Percentiles rank a stretch among this genome's conserved stretches.
These are phyloP conservation scores for Cyprinodon tularosa DNA, from an alignment of 2,113 vertebrate genomes.

Conservation along the genomic window DNA sequence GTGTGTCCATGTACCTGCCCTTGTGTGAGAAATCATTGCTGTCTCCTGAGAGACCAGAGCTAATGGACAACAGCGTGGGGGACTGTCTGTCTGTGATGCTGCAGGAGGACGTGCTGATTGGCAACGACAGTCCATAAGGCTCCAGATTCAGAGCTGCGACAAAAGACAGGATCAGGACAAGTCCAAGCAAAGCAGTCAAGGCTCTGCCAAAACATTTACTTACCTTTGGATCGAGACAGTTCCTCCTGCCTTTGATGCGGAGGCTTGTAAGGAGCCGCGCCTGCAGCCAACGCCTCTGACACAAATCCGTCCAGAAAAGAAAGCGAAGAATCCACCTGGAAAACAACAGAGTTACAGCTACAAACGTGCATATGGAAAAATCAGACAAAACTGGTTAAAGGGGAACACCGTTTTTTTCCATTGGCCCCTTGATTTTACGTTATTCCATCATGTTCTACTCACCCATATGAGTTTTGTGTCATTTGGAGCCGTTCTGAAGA, in stretches of 20 bases:
- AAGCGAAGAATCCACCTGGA: conserved; percentile 93
- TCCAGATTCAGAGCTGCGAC: conserved; percentile 90
- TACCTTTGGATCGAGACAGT: conserved; percentile 90
- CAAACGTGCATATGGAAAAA: conserved; percentile 1
- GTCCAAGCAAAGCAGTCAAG: conserved; percentile 14
- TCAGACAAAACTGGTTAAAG: background rate
- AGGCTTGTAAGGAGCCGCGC: conserved; percentile 93
- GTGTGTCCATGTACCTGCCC: conserved; percentile 82
- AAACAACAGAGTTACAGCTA: conserved; percentile 6
- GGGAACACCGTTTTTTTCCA: too few relatives aligned
- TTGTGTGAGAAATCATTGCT: conserved; percentile 84
- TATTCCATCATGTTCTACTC: too few relatives aligned
- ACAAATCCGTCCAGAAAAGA: conserved; percentile 97
- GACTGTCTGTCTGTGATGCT: conserved; percentile 88
- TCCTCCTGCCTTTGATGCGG: conserved; percentile 95
- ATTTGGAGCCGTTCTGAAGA: too few relatives aligned
- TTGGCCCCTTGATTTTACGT: too few relatives aligned
- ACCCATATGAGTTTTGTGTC: too few relatives aligned
- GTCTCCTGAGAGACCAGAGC: conserved; percentile 89
- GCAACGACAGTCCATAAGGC: conserved; percentile 89
- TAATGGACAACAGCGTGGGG: conserved; percentile 88
- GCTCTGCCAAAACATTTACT: conserved; percentile 4
- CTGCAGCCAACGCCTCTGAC: conserved; percentile 87
- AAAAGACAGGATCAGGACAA: conserved; percentile 33
- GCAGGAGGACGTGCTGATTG: conserved; percentile 83